Evolutionary conservation across 2,888 invertebrate species (phyloP), one percentile per base, ranked within the genome.

Genomic region (Lasioglossum figueresi): DNA sequence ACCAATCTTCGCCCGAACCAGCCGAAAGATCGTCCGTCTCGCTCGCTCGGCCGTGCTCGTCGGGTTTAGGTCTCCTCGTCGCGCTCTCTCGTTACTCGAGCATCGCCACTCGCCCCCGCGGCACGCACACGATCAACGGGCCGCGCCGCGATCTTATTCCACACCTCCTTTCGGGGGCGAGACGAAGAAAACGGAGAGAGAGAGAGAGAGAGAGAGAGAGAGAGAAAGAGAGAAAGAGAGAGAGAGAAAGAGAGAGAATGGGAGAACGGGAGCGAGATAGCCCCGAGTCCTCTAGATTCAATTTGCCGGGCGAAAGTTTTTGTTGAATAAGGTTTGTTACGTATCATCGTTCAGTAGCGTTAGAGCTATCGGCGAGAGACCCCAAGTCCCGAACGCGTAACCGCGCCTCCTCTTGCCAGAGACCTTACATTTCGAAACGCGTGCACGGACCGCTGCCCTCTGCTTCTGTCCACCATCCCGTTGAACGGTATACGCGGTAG

Each of bases 251-350:
- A 0, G 59, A 66, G 4, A 12, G 31, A 16, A 31, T 43, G 48
- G 5, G 34, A 45, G 23, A 31, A 52, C n/a, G 70, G 0, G 63
- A 48, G 16, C 14, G 37, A 76, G 59, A 48, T 48, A 82, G 82
- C 82, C 75, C 12, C 83, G 56, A 83, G 76, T 80, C 81, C 86
- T 88, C 80, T 81, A 87, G 89, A 93, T 93, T 93, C 92, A 92
- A 93, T 93, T 93, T 92, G 92, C 89, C 88, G 86, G 86, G 89
- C 91, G 87, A 93, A 93, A 91, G 85, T 91, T 92, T 91, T 90
- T 89, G 84, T 90, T 88, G 90, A 92, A 93, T 92, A 90, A 89
- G 92, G 91, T 92, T 93, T 93, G 92, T 93, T 92, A 92, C 92
- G 90, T 88, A 92, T 92, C 91, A 87, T 88, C 88, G 86, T 89